Evolutionary conservation across 2,888 invertebrate genomes (phyloP), one percentile per base, ranked within the genome.

Genomic region (Synergus gifuensis): DNA sequence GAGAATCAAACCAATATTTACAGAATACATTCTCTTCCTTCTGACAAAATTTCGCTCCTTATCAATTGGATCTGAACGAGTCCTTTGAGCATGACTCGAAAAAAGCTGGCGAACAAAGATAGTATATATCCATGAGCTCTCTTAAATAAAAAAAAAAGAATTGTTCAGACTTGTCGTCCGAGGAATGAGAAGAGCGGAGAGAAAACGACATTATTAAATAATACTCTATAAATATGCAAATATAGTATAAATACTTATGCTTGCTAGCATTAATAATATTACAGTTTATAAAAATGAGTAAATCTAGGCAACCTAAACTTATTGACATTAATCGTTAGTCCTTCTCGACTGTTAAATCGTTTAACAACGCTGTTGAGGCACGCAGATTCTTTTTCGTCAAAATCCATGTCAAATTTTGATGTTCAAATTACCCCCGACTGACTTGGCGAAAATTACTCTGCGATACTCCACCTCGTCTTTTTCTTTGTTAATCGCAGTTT

Each of bases 1-100:
- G 86, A 87, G 88, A 86, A 87, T 81, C 81, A 28, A 87, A 88
- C 87, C 88, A 88, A 88, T 88, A 88, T 89, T 87, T 89, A 88
- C 88, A 89, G 79, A 87, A 87, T 84, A 86, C 82, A 86, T 87
- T 86, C 88, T 88, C 85, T 85, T 82, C 66, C 81, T 81, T 76
- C 18, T 66, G 63, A 81, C 79, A 77, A 77, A 79, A 83, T 82
- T 76, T 76, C n/a, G 49, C 64, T 78, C 66, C 77, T 46, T 60
- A 62, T 73, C 54, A 69, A 49, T 79, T 77, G 78, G 73, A 83
- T 69, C 22, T 46, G 8, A 36, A 28, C 63, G 60, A 49, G 78
- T 58, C 44, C 46, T n/a, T 76, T 40, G 40, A 77, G 76, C 73
- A 77, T 80, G 80, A 69, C 77, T 77, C 18, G 80, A 78, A 73